Evolutionary conservation across 2,113 vertebrate genomes (phyloP).

Genomic region (Nycticorax nycticorax): DNA sequence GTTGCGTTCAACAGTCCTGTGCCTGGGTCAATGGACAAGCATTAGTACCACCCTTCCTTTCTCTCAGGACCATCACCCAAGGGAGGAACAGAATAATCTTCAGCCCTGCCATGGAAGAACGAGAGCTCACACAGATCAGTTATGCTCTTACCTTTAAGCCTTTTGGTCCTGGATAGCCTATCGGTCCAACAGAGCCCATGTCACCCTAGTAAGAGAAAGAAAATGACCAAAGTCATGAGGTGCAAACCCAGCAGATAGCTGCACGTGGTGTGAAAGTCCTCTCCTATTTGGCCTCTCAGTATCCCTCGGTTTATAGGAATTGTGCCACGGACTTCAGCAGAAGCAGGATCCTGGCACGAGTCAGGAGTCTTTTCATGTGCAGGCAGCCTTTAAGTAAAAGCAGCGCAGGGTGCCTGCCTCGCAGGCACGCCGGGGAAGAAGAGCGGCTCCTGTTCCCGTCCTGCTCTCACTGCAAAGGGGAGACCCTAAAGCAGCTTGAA

Average conservation of each 20-base stretch:
- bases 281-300: neutral
- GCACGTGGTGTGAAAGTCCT: neutral
- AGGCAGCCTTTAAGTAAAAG: neutral
- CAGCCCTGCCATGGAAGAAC: neutral
- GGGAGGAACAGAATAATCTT: neutral
- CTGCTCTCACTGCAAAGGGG: neutral
- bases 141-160: conserved; percentile 89
- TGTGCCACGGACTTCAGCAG: neutral
- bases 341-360: neutral
- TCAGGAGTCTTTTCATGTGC: neutral
- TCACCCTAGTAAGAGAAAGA: conserved; percentile 85
- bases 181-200: conserved; percentile 86
- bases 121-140: neutral
- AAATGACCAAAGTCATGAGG: neutral
- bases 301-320: neutral
- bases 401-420: neutral
- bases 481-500: neutral
- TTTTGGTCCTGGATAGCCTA: conserved; percentile 88
- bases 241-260: neutral
- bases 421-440: neutral
- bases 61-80: neutral
- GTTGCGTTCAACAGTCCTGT: neutral
- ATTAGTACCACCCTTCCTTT: neutral
- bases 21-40: neutral
- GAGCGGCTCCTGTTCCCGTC: neutral